phyloP scores from a whole-genome alignment of 53 echinoderm and acorn worm species.

The Temnopleurus reevesii region DNA sequence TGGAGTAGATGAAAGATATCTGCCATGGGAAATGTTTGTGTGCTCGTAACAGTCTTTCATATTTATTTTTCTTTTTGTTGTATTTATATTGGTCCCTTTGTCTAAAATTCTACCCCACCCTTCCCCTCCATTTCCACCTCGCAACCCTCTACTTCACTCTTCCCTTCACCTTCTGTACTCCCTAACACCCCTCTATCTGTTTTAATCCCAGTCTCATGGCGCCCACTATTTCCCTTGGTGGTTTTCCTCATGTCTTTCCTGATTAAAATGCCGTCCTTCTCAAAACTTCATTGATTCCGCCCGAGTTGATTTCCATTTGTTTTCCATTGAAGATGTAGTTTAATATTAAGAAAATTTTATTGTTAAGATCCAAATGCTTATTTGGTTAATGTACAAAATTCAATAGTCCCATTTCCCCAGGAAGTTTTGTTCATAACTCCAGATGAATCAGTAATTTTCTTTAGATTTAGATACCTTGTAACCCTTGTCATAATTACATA shows the following conservation, averaged over 20 bases:
- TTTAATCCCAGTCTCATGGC: neutral
- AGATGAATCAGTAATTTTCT: neutral
- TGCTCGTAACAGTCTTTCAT: no score
- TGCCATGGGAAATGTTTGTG: neutral
- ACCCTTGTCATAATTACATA: neutral
- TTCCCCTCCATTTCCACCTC: neutral
- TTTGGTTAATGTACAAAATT: no score
- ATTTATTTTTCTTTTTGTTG: neutral
- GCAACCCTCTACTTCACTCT: neutral
- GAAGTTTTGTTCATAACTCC: neutral
- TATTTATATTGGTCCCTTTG: neutral
- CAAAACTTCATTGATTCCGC: neutral
- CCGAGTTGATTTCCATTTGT: neutral
- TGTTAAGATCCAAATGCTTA: no score
- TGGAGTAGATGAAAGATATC: constrained; percentile 1
- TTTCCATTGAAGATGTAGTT: neutral
- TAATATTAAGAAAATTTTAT: neutral
- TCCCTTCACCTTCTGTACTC: neutral
- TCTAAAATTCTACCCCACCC: neutral
- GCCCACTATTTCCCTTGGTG: no score
- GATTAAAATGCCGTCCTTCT: neutral
- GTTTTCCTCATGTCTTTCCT: neutral
- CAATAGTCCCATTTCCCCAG: neutral
- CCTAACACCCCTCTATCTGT: neutral
- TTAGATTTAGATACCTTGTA: neutral